A percentile compares a stretch with the other conserved stretches of the same genome.
Evolutionary conservation across 2,888 invertebrate species (phyloP).

Genomic region (Lithophane socia): DNA sequence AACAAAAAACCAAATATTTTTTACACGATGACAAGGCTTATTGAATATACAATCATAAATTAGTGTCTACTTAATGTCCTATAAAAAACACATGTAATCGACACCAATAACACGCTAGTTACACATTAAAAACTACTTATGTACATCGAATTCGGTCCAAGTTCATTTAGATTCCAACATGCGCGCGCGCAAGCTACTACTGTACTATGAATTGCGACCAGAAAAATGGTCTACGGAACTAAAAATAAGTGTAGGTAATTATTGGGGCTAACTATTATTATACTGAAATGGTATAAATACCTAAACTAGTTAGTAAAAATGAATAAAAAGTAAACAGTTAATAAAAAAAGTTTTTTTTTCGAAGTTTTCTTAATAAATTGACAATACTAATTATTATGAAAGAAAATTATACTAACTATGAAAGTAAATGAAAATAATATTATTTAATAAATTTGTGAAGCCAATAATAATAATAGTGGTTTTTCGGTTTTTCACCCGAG

Average conservation of each 20-base stretch:
- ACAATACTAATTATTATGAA: too few species aligned
- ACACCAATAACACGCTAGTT: slow-evolving; percentile 69
- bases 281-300: not conserved
- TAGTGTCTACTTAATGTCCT: slow-evolving; percentile 36
- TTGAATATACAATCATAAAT: slow-evolving; percentile 48
- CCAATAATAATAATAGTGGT: not conserved
- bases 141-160: slow-evolving; percentile 81
- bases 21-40: slow-evolving; percentile 48
- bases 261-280: not conserved
- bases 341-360: not conserved
- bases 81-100: slow-evolving; percentile 58
- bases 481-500: slow-evolving; percentile 38
- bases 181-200: slow-evolving; percentile 51
- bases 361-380: not conserved
- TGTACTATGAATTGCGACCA: slow-evolving; percentile 44
- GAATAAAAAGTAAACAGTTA: not conserved
- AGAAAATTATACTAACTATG: not conserved
- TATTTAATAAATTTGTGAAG: not conserved
- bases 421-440: not conserved
- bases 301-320: not conserved
- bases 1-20: slow-evolving; percentile 10
- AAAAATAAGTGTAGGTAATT: slow-evolving; percentile 26
- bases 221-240: slow-evolving; percentile 28
- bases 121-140: slow-evolving; percentile 77
- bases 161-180: slow-evolving; percentile 72